Conservation (phyloP, 2,888 invertebrate species). For the Leptopilina myrica region DNA sequence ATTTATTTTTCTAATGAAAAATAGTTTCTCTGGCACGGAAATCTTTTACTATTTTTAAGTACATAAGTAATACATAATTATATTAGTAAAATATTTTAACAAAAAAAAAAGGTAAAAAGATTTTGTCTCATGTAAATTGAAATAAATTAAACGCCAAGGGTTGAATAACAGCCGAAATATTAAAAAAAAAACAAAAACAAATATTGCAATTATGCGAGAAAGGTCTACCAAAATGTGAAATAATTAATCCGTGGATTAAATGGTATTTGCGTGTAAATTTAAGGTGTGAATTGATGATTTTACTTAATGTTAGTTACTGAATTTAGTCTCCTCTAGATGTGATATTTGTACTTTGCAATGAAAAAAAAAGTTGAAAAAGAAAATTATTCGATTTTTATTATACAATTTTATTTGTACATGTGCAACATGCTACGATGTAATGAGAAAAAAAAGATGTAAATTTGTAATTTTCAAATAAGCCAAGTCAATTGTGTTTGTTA, state of each 20-base stretch:
- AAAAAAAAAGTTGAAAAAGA: neutral
- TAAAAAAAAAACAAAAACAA: neutral
- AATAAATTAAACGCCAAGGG: neutral
- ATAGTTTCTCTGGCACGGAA: no score
- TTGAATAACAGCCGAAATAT: neutral
- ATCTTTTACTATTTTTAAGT: no score
- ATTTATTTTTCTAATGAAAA: no score
- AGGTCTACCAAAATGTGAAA: conserved; percentile 10
- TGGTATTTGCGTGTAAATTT: neutral
- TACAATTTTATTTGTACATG: neutral
- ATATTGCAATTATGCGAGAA: neutral
- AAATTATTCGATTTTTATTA: conserved; percentile 10
- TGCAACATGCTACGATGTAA: neutral
- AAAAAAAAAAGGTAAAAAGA: no score
- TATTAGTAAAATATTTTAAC: no score
- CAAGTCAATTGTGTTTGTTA: neutral
- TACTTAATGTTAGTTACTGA: neutral
- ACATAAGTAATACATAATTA: no score
- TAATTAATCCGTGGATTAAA: neutral
- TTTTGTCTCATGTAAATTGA: neutral
- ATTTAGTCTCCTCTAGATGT: neutral
- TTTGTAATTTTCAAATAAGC: neutral
- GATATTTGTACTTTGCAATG: conserved; percentile 17
- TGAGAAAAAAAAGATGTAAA: neutral
- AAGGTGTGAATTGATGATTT: conserved; percentile 11